phyloP scores from a whole-genome alignment of 2,888 invertebrate species.

The Tetragnatha montana region DNA sequence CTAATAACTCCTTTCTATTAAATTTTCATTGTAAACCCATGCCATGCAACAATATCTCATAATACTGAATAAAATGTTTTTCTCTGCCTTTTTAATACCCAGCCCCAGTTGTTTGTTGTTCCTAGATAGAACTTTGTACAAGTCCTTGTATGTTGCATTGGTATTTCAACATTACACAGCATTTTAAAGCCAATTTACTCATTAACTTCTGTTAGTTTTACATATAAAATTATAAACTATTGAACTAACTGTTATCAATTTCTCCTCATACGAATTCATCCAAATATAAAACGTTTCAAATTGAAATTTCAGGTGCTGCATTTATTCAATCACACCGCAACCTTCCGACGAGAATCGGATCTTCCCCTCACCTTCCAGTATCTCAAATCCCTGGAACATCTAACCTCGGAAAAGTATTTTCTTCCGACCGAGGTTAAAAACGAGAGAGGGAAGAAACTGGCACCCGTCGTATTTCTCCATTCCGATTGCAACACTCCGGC shows the following conservation, averaged over 20 bases:
- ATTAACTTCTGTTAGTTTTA: background rate
- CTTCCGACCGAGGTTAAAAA: conserved; percentile 67
- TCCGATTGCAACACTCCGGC: conserved; percentile 75
- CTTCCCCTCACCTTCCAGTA: conserved; percentile 74
- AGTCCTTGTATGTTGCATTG: background rate
- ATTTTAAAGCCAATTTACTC: too few relatives aligned
- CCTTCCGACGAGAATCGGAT: conserved; percentile 74
- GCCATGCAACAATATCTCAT: too few relatives aligned
- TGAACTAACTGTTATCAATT: background rate
- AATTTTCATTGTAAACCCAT: too few relatives aligned
- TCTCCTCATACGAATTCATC: too few relatives aligned
- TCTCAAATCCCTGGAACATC: conserved; percentile 67
- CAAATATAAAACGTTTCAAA: background rate
- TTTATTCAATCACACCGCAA: conserved; percentile 74
- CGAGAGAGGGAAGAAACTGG: conserved; percentile 72
- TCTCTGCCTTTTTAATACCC: too few relatives aligned
- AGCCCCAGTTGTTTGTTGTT: too few relatives aligned
- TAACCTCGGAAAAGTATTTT: conserved; percentile 70
- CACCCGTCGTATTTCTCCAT: conserved; percentile 75
- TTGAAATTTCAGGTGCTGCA: conserved; percentile 71
- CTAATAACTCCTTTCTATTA: too few relatives aligned
- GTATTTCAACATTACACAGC: too few relatives aligned
- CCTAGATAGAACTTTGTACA: too few relatives aligned
- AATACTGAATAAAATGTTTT: too few relatives aligned
- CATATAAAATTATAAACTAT: background rate